Percentiles rank a stretch among this genome's conserved stretches.
phyloP scores from a whole-genome alignment of 2,113 vertebrate species.

The Oxyura jamaicensis region DNA sequence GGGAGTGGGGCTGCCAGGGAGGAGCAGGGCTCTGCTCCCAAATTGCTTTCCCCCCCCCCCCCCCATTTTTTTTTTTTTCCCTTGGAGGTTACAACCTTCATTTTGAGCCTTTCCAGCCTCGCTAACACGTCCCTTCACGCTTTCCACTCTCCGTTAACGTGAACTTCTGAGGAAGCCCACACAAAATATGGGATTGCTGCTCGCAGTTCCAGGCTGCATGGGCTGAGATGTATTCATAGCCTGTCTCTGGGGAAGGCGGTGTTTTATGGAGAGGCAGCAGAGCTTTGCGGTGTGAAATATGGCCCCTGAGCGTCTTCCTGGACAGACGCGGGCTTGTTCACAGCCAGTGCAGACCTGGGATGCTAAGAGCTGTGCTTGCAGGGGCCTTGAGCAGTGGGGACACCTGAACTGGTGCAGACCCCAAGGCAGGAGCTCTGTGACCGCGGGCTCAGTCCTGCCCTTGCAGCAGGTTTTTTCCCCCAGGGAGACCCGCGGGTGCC shows the following conservation, averaged over 20 bases:
- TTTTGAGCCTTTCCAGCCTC: not conserved
- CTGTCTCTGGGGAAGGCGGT: not conserved
- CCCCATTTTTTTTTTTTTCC: rapidly evolving
- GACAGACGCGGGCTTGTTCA: not conserved
- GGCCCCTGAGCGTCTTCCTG: not conserved
- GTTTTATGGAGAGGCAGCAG: not conserved
- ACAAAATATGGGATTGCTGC: not conserved
- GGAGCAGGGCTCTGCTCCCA: not conserved
- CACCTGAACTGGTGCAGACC: too few relatives aligned
- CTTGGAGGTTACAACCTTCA: not conserved
- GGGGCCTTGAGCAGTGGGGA: too few relatives aligned
- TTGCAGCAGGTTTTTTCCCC: not conserved
- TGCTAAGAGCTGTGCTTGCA: not conserved
- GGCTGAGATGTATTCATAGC: not conserved
- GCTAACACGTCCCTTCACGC: not conserved
- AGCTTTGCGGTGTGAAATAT: not conserved
- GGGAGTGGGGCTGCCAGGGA: not conserved
- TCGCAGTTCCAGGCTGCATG: not conserved
- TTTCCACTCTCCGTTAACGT: not conserved
- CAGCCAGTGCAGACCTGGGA: not conserved
- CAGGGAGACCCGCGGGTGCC: not conserved
- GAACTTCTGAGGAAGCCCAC: not conserved
- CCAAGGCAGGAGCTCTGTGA: not conserved
- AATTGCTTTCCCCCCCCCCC: rapidly evolving
- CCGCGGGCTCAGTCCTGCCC: not conserved